Conservation (phyloP, 1,140 invertebrate genomes). For the Belonocnema kinseyi region DNA sequence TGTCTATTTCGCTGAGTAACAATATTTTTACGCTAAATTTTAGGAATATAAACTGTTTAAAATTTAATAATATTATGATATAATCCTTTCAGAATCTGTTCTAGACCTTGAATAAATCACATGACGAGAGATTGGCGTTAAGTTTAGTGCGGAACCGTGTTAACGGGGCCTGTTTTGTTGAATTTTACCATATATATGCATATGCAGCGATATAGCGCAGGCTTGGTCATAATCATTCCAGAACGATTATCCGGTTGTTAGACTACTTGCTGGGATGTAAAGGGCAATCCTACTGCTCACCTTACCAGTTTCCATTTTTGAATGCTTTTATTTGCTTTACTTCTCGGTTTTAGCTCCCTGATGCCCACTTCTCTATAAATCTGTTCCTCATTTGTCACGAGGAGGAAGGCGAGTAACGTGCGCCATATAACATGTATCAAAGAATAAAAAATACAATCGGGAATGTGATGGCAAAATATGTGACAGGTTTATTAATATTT, state of each 20-base stretch:
- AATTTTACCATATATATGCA: slow-evolving; percentile 45
- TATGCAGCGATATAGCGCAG: slow-evolving; percentile 37
- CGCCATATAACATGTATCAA: too few relatives aligned
- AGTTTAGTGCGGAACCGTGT: slow-evolving; percentile 59
- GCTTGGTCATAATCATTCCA: slow-evolving; percentile 42
- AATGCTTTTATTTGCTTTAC: background rate
- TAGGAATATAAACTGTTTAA: too few relatives aligned
- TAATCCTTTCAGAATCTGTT: slow-evolving; percentile 48
- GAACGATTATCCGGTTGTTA: slow-evolving; percentile 69
- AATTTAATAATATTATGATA: background rate
- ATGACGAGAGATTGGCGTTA: background rate
- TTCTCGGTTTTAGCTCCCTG: background rate
- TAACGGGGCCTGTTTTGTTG: slow-evolving; percentile 48
- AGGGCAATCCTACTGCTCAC: slow-evolving; percentile 26
- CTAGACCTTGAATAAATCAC: background rate
- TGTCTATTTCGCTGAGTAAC: too few relatives aligned
- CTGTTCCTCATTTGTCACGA: background rate
- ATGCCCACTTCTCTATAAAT: background rate
- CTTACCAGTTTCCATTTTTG: slow-evolving; percentile 10
- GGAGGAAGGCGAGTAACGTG: too few relatives aligned
- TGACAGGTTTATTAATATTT: too few relatives aligned
- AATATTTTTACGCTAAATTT: too few relatives aligned
- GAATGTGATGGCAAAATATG: too few relatives aligned
- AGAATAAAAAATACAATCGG: too few relatives aligned
- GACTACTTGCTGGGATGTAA: slow-evolving; percentile 53